Evolutionary conservation across 30 jellyfish, hydroid and myxozoan genomes (phyloP), one percentile per base, ranked within the genome.

Genomic region (Calvadosia cruxmelitensis): DNA sequence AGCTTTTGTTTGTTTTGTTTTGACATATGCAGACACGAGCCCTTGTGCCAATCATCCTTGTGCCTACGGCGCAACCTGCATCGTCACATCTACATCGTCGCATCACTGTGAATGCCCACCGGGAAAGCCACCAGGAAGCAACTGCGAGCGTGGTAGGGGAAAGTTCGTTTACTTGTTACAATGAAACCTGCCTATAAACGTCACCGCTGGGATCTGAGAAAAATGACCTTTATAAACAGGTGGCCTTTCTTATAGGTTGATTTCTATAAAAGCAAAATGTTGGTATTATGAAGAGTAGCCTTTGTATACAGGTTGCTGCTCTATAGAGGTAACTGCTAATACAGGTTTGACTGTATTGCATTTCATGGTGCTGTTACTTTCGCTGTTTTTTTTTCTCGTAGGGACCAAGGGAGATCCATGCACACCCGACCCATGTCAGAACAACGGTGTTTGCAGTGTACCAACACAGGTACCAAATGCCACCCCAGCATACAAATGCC

Each of bases 271-370:
- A 42, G 20, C 20, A 42, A 42, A 42, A 42, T 42, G 10, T 42
- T 42, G 20, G 57, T 5, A 10, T 5, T 42, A 5, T 10, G 15
- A 42, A 42, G 57, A 42, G 20, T 42, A 20, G 20, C 57, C 57
- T 5, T 20, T 42, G 20, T 42, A 42, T 10, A 42, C 57, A 42
- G 57, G 57, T 42, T 10, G 57, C 57, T 20, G 57, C 57, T 42
- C 20, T 42, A 42, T 42, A 42, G 57, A 42, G 57, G 57, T 42
- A 20, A 42, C 20, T 20, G 57, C 20, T 42, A 42, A 5, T 10
- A 42, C 57, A 42, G 57, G 57, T 42, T 42, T 42, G 57, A 42
- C 57, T 42, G 57, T 42, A 42, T 42, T 42, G n/a, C n/a, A n/a
- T n/a, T n/a, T n/a, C n/a, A n/a, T n/a, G n/a, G n/a, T n/a, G n/a